Base-by-base conservation (phyloP, 92 coral and sea anemone genomes). In the Pocillopora meandrina region DNA sequence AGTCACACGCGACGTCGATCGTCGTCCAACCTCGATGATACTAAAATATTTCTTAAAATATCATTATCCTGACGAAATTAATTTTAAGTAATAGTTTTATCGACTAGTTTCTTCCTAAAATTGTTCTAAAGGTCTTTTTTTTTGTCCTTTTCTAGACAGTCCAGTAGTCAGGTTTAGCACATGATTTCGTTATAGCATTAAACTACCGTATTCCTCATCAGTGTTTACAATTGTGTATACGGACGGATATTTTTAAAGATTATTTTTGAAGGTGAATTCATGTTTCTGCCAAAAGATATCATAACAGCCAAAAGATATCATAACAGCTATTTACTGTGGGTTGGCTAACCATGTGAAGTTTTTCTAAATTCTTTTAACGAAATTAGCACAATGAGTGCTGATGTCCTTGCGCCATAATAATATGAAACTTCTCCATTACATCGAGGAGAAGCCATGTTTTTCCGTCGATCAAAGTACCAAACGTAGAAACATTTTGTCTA, bases 91-190 rank as follows among this genome's bases (percentile, higher is more conserved):
- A 67, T 67, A 33, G 33, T 67, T 67, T 10, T 67, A 6, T 67
- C 72, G 0, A 67, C 72, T 67, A 8, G 72, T 67, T 67, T 67
- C 72, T 67, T 67, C 47, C 23, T 68, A 68, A 68, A 68, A 68
- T 34, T 68, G 47, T 68, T 21, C 16, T 18, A 23, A 68, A 68
- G 34, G 34, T 68, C 5, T 21, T 21, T 68, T 14, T 14, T 21
- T 68, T 23, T 21, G 26, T 26, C 26, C 73, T 68, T 19, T 68
- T 68, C 73, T 68, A 68, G 21, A 2, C 73, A 34, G 21, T 13
- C 73, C 47, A 68, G 73, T 34, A 14, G 73, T 68, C 73, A 20
- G 73, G 73, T 68, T 68, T 68, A 68, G 73, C 73, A 68, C 73
- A 68, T 12, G 21, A 68, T 68, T 68, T 13, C 73, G 73, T 68